A percentile compares a stretch with the other conserved stretches of the same genome.
Evolutionary conservation across 2,888 invertebrate species (phyloP).

Genomic region (Ectobius pallidus): DNA sequence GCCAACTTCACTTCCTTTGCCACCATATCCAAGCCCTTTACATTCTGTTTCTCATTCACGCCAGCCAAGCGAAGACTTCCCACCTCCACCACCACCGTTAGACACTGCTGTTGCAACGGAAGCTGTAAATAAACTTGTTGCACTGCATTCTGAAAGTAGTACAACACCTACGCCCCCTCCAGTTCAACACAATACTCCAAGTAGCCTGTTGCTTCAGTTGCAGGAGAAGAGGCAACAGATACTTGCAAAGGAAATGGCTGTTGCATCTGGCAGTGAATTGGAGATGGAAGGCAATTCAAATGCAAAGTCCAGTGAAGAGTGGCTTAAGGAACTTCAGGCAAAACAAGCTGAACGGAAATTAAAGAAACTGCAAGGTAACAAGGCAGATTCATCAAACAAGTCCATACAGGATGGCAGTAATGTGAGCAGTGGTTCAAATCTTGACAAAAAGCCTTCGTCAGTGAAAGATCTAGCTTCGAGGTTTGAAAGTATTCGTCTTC

Average conservation of each 20-base stretch:
- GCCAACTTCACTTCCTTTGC: slow-evolving; percentile 60
- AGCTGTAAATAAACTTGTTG: slow-evolving; percentile 67
- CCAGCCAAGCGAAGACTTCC: slow-evolving; percentile 88
- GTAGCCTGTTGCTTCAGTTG: slow-evolving; percentile 65
- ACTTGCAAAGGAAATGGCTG: slow-evolving; percentile 50
- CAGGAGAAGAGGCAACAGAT: slow-evolving; percentile 68
- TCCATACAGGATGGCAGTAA: slow-evolving; percentile 47
- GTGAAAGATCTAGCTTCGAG: slow-evolving; percentile 83
- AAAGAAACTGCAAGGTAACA: slow-evolving; percentile 57
- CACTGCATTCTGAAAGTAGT: slow-evolving; percentile 54
- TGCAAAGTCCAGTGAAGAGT: slow-evolving; percentile 61
- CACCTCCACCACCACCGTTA: slow-evolving; percentile 72
- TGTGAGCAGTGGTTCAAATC: neutral
- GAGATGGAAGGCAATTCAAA: slow-evolving; percentile 45
- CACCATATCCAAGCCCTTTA: slow-evolving; percentile 82
- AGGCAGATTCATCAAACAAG: slow-evolving; percentile 47
- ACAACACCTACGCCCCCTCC: slow-evolving; percentile 41
- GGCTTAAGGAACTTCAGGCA: slow-evolving; percentile 80
- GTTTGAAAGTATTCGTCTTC: slow-evolving; percentile 64
- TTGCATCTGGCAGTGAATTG: slow-evolving; percentile 38
- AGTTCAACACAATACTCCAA: slow-evolving; percentile 17
- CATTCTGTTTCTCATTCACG: slow-evolving; percentile 80
- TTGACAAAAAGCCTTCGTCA: slow-evolving; percentile 52
- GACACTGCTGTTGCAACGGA: slow-evolving; percentile 36
- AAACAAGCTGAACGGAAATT: slow-evolving; percentile 71